Evolutionary conservation across 2,888 invertebrate genomes (phyloP), one percentile per base, ranked within the genome.

Genomic region (Agrenia bidenticulata): DNA sequence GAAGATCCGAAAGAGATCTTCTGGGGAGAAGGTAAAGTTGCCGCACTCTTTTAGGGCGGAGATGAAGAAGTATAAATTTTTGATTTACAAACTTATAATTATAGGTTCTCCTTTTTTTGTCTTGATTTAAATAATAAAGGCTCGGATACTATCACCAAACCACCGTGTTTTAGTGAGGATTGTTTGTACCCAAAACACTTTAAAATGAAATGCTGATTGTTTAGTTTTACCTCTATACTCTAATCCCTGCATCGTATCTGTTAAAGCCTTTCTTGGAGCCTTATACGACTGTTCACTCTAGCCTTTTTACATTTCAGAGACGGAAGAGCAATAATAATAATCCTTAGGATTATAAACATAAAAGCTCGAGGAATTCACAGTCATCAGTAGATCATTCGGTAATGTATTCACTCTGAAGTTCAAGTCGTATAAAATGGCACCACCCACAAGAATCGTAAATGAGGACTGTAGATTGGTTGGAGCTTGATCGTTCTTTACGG

Each of bases 71-170:
- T 64, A 71, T 68, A 68, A 63, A 58, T 70, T 70, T 73, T 75
- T 75, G 74, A 75, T 75, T 75, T 75, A 75, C 74, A 72, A 75
- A 75, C 73, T 75, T 73, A 73, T 74, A 75, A 75, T 75, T 75
- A 75, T 66, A 72, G 73, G 72, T 70, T 75, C 54, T 49, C 53
- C 23, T 37, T 37, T 61, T 64, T 59, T 54, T 59, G 27, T 17
- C 53, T 59, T 53, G 49, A 59, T 59, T 51, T 57, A 26, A 49
- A 45, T 59, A 64, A 64, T 54, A 64, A 54, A 50, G 23, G 60
- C 55, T 59, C 60, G 32, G 32, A 19, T 45, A 55, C 15, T 55
- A 24, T 55, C 51, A 51, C 51, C 58, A 59, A 60, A 45, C 27
- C 49, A 54, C 45, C 51, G 50, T 32, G 45, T 67, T 60, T 67